These are phyloP conservation scores for Parasteatoda lunata DNA, from an alignment of 2,888 invertebrate species.

Conservation along the genomic window DNA sequence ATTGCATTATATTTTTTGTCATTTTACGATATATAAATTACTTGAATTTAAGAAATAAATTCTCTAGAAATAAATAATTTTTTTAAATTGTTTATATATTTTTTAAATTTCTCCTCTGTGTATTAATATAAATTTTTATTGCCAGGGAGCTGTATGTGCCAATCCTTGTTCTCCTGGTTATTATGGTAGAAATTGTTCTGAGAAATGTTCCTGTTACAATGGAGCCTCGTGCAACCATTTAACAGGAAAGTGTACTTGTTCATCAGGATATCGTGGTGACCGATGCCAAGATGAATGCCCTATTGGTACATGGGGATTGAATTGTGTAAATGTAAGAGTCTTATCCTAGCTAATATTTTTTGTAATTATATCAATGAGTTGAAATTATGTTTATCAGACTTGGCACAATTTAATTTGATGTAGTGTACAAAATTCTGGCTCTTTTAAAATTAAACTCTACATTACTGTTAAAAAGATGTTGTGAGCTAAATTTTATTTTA, in stretches of 20 bases:
- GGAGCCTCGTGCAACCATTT: conserved; percentile 71
- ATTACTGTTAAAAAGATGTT: too few species aligned
- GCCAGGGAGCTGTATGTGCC: conserved; percentile 71
- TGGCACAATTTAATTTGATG: neutral
- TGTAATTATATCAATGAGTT: neutral
- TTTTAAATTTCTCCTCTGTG: neutral
- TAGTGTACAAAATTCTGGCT: too few species aligned
- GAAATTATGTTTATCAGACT: neutral
- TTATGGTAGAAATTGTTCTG: conserved; percentile 72
- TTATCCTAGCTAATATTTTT: neutral
- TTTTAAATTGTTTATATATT: too few species aligned
- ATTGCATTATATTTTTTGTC: too few species aligned
- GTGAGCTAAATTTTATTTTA: too few species aligned
- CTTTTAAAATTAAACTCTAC: too few species aligned
- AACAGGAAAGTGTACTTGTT: conserved; percentile 67
- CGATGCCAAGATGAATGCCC: conserved; percentile 75
- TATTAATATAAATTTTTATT: conserved; percentile 7
- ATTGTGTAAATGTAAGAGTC: conserved; percentile 65
- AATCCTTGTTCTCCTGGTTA: conserved; percentile 71
- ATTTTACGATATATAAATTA: too few species aligned
- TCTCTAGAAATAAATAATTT: too few species aligned
- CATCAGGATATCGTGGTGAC: conserved; percentile 66
- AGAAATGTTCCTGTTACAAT: conserved; percentile 69
- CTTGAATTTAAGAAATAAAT: too few species aligned
- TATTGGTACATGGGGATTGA: conserved; percentile 71